Evolutionary conservation across 2,797 vertebrate species (phyloP), one percentile per base, ranked within the genome.

Genomic region (Myiotriccus ornatus): DNA sequence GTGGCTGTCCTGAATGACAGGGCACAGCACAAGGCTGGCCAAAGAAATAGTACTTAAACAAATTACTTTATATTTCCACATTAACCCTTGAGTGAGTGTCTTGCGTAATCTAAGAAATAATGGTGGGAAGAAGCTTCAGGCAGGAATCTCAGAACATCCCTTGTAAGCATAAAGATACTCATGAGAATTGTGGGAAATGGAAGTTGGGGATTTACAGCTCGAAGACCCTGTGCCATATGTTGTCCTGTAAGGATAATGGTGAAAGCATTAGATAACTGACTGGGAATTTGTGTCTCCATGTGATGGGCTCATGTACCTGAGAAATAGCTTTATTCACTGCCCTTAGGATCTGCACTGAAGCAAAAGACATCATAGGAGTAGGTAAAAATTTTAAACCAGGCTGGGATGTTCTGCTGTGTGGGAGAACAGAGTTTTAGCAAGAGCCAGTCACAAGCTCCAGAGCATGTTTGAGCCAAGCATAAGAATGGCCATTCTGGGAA

Each of bases 1-100:
- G 79, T 94, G 83, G 46, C 53, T 96, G 94, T 96, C 84, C 77
- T 90, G 93, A 82, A 85, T 95, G 84, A 90, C 70, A 94, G 64
- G 69, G 37, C 62, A 87, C 57, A 92, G 84, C 41, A 73, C 43
- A 86, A 90, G 27, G 53, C 88, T 94, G 90, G 56, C 60, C 83
- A 79, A 87, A 89, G 67, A 92, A 91, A 87, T 83, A 95, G 8
- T 94, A 78, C 77, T 91, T 91, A 67, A 95, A 89, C 21, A 90
- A 77, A 84, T 74, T 57, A 55, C 25, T 90, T 91, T 43, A 44
- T 56, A 6, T 94, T 94, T 89, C 86, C 50, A 50, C 20, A 16
- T 70, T 91, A 94, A 89, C 65, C n/a, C 67, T 77, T 90, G 63
- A 77, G 41, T 59, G 43, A 84, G 12, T 3, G 1, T 65, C 32